Conservation (phyloP, 2,113 vertebrate genomes). For the Peromyscus polionotus region DNA sequence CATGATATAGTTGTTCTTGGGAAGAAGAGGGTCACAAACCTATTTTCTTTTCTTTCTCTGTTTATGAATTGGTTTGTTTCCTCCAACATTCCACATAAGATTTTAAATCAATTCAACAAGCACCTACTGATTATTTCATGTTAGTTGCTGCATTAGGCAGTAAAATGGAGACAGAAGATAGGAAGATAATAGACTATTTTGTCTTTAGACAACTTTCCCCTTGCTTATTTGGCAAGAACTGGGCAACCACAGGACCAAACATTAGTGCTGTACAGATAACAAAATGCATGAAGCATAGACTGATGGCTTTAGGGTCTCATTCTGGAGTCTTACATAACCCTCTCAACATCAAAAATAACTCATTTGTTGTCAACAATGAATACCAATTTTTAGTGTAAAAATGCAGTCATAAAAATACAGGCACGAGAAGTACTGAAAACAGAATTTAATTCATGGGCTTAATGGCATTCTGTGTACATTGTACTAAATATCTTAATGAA, state of each 20-base stretch:
- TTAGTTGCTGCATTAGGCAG: not conserved
- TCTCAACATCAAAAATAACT: constrained; percentile 1
- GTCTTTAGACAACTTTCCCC: not conserved
- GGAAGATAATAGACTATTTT: constrained; percentile 39
- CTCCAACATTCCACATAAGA: not conserved
- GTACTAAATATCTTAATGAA: constrained; percentile 54
- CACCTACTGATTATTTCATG: not conserved
- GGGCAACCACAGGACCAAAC: not conserved
- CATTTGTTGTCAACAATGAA: not conserved
- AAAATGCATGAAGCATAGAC: not conserved
- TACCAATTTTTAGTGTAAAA: constrained; percentile 34
- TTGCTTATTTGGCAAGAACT: not conserved
- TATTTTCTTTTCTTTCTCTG: not conserved
- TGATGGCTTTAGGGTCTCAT: not conserved
- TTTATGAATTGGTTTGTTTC: constrained; percentile 15
- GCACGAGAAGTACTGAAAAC: not conserved
- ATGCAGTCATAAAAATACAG: not conserved
- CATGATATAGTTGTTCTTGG: not conserved
- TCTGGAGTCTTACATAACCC: constrained; percentile 15
- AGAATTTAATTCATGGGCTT: constrained; percentile 41
- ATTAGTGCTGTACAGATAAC: not conserved
- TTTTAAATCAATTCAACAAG: constrained; percentile 10
- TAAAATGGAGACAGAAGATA: not conserved
- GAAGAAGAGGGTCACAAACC: not conserved
- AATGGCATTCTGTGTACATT: constrained; percentile 26